Evolutionary conservation across 2,888 invertebrate genomes (phyloP).

Genomic region (Troides aeacus): DNA sequence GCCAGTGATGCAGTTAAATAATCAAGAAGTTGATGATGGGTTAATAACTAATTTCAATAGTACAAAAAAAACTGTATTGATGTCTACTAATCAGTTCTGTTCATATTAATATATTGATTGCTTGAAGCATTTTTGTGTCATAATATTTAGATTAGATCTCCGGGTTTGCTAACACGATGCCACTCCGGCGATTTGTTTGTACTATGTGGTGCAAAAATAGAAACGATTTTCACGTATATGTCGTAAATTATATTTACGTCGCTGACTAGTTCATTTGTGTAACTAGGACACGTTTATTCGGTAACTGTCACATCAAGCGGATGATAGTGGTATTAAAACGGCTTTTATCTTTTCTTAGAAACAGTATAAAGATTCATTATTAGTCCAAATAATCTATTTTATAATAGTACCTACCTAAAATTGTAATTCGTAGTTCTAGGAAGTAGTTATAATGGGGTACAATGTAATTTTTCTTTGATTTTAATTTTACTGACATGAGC

Average conservation of each 20-base stretch:
- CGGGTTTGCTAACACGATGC: slow-evolving; percentile 21
- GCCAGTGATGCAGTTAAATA: no score
- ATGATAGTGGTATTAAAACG: background rate
- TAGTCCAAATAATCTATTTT: background rate
- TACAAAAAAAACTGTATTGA: background rate
- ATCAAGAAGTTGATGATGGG: no score
- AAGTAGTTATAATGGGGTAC: no score
- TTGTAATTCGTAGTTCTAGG: no score
- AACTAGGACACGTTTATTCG: slow-evolving; percentile 24
- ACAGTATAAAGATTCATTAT: background rate
- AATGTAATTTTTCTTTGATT: no score
- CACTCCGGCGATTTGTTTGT: slow-evolving; percentile 16
- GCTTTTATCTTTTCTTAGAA: background rate
- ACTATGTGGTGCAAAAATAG: slow-evolving; percentile 19
- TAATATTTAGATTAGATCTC: slow-evolving; percentile 37
- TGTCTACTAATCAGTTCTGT: background rate
- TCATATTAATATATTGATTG: background rate
- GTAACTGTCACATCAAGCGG: slow-evolving; percentile 10
- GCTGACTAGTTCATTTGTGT: slow-evolving; percentile 18
- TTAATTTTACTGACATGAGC: no score
- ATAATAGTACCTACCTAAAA: no score
- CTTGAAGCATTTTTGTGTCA: slow-evolving; percentile 32
- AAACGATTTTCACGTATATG: slow-evolving; percentile 22
- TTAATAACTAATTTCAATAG: background rate
- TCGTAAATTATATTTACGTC: slow-evolving; percentile 27